phyloP scores from a whole-genome alignment of 2,888 invertebrate species.

The Calameuta idolon region DNA sequence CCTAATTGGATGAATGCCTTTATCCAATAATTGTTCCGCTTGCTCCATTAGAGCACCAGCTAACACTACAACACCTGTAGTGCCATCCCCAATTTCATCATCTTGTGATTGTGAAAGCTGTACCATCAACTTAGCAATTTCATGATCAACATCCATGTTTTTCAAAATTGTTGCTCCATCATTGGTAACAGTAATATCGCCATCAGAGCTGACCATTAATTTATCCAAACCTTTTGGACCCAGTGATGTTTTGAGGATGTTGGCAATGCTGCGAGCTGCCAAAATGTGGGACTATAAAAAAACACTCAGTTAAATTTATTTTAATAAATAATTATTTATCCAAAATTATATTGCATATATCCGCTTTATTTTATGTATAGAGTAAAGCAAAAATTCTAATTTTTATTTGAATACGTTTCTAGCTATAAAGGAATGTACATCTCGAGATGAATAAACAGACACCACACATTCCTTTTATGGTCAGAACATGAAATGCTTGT shows the following conservation, averaged over 20 bases:
- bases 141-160: slow-evolving; percentile 98
- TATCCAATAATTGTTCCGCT: slow-evolving; percentile 91
- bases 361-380: slow-evolving; percentile 5
- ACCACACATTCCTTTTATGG: slow-evolving; percentile 29
- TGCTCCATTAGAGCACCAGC: slow-evolving; percentile 95
- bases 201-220: slow-evolving; percentile 96
- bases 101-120: slow-evolving; percentile 99
- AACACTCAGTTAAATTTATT: slow-evolving; percentile 29
- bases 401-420: neutral
- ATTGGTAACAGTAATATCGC: slow-evolving; percentile 97
- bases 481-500: slow-evolving; percentile 22
- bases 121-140: slow-evolving; percentile 98
- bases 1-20: slow-evolving; percentile 98
- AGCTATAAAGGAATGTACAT: neutral
- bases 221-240: slow-evolving; percentile 98
- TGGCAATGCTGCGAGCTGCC: slow-evolving; percentile 94
- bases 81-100: slow-evolving; percentile 99
- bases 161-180: slow-evolving; percentile 99
- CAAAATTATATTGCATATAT: slow-evolving; percentile 4
- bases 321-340: neutral
- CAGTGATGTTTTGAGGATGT: slow-evolving; percentile 90
- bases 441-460: neutral
- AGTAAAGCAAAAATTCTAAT: neutral
- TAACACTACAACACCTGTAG: slow-evolving; percentile 95
- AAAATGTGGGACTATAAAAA: slow-evolving; percentile 91